Base-by-base conservation (phyloP, 2,797 vertebrate species). In the Periophthalmus magnuspinnatus region DNA sequence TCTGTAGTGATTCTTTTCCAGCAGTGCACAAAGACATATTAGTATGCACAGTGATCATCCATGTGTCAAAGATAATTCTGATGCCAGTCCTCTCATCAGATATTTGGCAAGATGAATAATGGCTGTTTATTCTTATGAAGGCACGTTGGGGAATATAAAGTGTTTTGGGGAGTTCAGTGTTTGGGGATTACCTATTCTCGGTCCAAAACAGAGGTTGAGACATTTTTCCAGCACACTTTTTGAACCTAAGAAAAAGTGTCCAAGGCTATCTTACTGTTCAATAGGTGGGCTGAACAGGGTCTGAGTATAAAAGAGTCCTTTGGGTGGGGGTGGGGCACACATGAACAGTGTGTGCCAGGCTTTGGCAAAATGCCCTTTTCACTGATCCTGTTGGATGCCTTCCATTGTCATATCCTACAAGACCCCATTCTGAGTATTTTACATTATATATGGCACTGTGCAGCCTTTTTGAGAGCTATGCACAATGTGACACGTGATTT, bases 301-400 rank as follows among this genome's bases (percentile, higher is more conserved):
- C 55, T 77, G 86, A 72, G 78, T 80, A 64, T 70, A 74, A 78
- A 77, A 85, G 84, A 87, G 80, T 89, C 80, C 86, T 85, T 81
- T 41, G 83, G 83, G 84, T 16, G 61, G 61, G 61, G 81, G 84
- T 66, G 48, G 84, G 78, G 77, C 63, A 75, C 61, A 82, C 83
- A 76, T 72, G 77, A 74, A 79, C 70, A 66, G 11, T 87, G 84
- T 80, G 82, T 76, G 83, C 84, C 83, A 88, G 86, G 75, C 81
- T 54, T 78, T 93, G 91, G 91, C 92, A 88, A 76, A 70, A 64
- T 83, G 90, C 92, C 90, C 86, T 80, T 86, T 87, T 84, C 87
- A 87, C 89, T 90, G 88, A 91, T 92, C 86, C 91, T 86, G 75
- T 81, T 90, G 90, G 90, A 88, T 86, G 87, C 81, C 86, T 87